phyloP scores from a whole-genome alignment of 1,140 invertebrate genomes.

The Zaprionus nigranus region DNA sequence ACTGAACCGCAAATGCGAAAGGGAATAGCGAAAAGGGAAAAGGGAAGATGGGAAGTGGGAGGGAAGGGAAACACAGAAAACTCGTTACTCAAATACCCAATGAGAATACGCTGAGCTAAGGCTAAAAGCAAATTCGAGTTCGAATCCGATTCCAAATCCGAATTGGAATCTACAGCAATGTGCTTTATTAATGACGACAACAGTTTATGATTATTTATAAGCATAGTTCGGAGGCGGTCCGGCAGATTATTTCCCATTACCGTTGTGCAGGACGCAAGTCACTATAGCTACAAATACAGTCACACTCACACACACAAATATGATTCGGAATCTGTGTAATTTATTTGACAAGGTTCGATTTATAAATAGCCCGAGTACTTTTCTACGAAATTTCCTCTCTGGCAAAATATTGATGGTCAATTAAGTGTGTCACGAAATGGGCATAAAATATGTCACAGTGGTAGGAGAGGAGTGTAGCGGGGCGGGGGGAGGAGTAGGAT shows the following conservation, averaged over 20 bases:
- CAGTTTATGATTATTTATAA: constrained; percentile 63
- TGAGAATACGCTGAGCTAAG: constrained; percentile 29
- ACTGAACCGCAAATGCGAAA: constrained; percentile 51
- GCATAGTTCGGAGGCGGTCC: constrained; percentile 42
- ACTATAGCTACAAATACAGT: constrained; percentile 15
- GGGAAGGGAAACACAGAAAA: constrained; percentile 1
- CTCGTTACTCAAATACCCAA: constrained; percentile 58
- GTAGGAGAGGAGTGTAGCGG: background rate
- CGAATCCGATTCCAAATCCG: background rate
- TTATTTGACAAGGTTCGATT: constrained; percentile 5
- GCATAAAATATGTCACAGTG: constrained; percentile 9
- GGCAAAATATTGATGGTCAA: constrained; percentile 31
- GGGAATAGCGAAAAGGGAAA: constrained; percentile 50
- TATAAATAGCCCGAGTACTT: constrained; percentile 14
- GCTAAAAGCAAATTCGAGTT: background rate
- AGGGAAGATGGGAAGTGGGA: constrained; percentile 44
- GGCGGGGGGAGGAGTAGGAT: background rate
- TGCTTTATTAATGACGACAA: constrained; percentile 66
- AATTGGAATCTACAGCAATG: constrained; percentile 1
- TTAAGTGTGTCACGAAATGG: constrained; percentile 17
- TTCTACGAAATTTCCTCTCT: constrained; percentile 2
- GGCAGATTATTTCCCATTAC: constrained; percentile 15
- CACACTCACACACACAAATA: constrained; percentile 19
- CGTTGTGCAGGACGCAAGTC: constrained; percentile 44
- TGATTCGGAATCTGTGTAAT: constrained; percentile 14